These are phyloP conservation scores for Ganaspis brasiliensis DNA, from an alignment of 2,888 invertebrate genomes.

Conservation along the genomic window DNA sequence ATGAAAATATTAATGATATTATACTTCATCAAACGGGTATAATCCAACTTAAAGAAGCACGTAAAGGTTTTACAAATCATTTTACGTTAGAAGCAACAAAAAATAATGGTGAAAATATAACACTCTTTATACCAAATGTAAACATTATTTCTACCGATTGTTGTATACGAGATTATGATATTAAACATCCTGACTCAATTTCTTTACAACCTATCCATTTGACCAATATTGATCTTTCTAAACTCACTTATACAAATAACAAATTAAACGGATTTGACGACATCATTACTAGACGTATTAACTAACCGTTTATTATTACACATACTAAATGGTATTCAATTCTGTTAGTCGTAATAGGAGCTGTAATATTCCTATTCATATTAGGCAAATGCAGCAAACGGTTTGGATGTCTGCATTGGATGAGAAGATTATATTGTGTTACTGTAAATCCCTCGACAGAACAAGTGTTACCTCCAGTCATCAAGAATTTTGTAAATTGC, in stretches of 20 bases:
- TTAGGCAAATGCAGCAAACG: constrained; percentile 20
- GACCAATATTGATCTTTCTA: constrained; percentile 54
- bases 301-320: constrained; percentile 50
- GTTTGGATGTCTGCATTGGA: background rate
- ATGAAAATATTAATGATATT: constrained; percentile 49
- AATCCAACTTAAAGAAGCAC: no score
- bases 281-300: constrained; percentile 49
- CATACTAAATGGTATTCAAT: constrained; percentile 56
- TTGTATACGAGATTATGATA: constrained; percentile 47
- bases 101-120: constrained; percentile 13
- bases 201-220: constrained; percentile 50
- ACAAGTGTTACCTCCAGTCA: constrained; percentile 52
- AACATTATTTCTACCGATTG: constrained; percentile 55
- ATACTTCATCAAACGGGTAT: constrained; percentile 40
- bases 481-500: constrained; percentile 57
- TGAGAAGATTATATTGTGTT: background rate
- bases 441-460: background rate
- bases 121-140: constrained; percentile 49
- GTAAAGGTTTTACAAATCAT: constrained; percentile 52
- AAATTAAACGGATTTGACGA: constrained; percentile 57
- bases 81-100: constrained; percentile 49
- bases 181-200: constrained; percentile 43
- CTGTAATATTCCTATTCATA: background rate
- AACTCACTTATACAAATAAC: constrained; percentile 56
- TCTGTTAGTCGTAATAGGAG: constrained; percentile 3